These are phyloP conservation scores for Sinocyclocheilus grahami DNA, from an alignment of 2,113 vertebrate species.

Conservation along the genomic window DNA sequence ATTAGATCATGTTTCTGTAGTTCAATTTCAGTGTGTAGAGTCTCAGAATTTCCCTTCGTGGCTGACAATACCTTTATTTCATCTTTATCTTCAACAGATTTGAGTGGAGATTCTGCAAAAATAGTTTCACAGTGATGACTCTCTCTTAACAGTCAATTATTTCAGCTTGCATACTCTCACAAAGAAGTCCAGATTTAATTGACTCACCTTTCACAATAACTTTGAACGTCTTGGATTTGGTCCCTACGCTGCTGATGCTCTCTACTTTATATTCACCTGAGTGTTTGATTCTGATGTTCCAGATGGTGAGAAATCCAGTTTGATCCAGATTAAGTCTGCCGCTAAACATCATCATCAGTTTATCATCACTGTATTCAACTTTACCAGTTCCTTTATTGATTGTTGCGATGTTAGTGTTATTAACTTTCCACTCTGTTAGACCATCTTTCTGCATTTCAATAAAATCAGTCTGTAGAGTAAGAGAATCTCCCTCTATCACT, in stretches of 20 bases:
- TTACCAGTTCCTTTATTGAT: neutral
- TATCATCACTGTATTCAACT: conserved; percentile 3
- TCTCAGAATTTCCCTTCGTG: neutral
- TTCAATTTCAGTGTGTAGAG: neutral
- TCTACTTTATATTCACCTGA: neutral
- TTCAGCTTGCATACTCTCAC: neutral
- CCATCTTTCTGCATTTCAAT: neutral
- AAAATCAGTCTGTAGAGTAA: neutral
- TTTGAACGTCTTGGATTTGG: neutral
- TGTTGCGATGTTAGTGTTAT: neutral
- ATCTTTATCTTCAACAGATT: neutral
- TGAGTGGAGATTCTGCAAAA: conserved; percentile 11
- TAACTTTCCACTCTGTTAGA: neutral
- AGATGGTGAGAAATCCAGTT: neutral
- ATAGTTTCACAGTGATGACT: neutral
- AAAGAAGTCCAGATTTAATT: neutral
- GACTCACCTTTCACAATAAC: conserved; percentile 7
- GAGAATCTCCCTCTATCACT: neutral
- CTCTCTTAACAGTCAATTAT: neutral
- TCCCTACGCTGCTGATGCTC: neutral
- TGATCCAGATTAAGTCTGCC: neutral
- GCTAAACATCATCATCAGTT: neutral
- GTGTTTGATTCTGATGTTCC: neutral
- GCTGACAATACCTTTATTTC: neutral
- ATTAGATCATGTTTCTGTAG: neutral